phyloP scores from a whole-genome alignment of 2,888 invertebrate species.

The Noctua janthina region DNA sequence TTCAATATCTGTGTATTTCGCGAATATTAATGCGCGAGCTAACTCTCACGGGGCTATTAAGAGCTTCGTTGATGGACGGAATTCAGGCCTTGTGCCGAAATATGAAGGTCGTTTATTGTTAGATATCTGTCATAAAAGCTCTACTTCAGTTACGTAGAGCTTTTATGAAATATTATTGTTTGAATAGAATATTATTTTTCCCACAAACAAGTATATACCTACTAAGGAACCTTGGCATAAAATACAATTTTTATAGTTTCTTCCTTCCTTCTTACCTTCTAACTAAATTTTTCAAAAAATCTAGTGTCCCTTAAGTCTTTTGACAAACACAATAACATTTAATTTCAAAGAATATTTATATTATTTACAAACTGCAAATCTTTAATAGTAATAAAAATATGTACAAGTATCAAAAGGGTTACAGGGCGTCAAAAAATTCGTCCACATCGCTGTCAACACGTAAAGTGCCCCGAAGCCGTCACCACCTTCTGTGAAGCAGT shows the following conservation, averaged over 20 bases:
- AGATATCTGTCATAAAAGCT: not conserved
- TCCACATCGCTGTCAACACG: too few relatives aligned
- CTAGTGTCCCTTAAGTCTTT: not conserved
- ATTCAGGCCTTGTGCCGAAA: not conserved
- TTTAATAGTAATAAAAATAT: too few relatives aligned
- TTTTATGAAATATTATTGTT: constrained; percentile 3
- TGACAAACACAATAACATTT: not conserved
- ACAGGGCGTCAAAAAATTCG: too few relatives aligned
- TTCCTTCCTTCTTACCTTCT: not conserved
- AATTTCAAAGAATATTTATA: too few relatives aligned
- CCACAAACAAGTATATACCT: not conserved
- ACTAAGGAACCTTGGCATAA: not conserved
- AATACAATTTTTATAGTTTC: not conserved
- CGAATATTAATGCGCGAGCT: constrained; percentile 16
- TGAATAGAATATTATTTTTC: not conserved
- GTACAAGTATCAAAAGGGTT: too few relatives aligned
- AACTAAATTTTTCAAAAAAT: not conserved
- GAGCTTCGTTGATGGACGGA: constrained; percentile 30
- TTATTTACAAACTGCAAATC: too few relatives aligned
- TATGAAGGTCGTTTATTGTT: constrained; percentile 15
- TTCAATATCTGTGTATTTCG: constrained; percentile 34
- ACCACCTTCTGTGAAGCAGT: too few relatives aligned
- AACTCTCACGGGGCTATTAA: constrained; percentile 23
- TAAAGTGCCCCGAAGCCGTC: too few relatives aligned
- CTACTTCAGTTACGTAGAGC: not conserved